These are phyloP conservation scores for Rhynchophorus ferrugineus DNA, from an alignment of 1,140 invertebrate species.

Conservation along the genomic window DNA sequence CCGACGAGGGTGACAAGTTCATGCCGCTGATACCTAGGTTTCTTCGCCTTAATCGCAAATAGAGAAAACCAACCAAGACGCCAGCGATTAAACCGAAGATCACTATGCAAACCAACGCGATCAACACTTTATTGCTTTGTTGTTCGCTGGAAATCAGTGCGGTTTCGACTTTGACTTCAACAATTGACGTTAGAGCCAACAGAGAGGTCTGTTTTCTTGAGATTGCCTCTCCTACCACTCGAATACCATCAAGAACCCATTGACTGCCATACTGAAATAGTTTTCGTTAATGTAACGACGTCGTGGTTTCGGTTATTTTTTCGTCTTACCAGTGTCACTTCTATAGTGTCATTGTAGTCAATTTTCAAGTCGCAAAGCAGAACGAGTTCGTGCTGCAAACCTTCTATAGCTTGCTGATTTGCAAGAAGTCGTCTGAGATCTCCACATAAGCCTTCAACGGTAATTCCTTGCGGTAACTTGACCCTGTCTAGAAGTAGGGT, in stretches of 20 bases:
- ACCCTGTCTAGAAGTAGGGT: conserved; percentile 62
- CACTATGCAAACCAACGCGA: conserved; percentile 47
- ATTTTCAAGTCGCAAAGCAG: conserved; percentile 74
- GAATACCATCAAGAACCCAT: conserved; percentile 54
- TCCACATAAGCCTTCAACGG: conserved; percentile 63
- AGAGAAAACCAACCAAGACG: conserved; percentile 41
- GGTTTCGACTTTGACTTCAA: conserved; percentile 73
- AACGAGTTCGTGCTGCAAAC: conserved; percentile 51
- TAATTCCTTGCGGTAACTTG: conserved; percentile 57
- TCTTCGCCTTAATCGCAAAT: conserved; percentile 48
- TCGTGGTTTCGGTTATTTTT: neutral
- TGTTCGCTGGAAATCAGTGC: conserved; percentile 53
- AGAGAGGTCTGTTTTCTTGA: conserved; percentile 56
- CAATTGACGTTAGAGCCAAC: conserved; percentile 61
- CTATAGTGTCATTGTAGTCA: conserved; percentile 72
- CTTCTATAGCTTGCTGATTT: conserved; percentile 47
- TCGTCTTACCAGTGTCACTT: conserved; percentile 72
- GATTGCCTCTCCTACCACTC: conserved; percentile 61
- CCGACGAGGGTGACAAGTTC: conserved; percentile 49
- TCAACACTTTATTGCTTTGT: conserved; percentile 43
- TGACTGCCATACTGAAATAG: conserved; percentile 47
- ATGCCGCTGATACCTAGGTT: conserved; percentile 46
- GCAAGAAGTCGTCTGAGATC: conserved; percentile 61
- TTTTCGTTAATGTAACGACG: conserved; percentile 1
- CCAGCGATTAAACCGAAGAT: conserved; percentile 45